Percentiles rank a stretch among this genome's conserved stretches.
phyloP scores from a whole-genome alignment of 2,113 vertebrate species.

The Philantomba maxwellii region DNA sequence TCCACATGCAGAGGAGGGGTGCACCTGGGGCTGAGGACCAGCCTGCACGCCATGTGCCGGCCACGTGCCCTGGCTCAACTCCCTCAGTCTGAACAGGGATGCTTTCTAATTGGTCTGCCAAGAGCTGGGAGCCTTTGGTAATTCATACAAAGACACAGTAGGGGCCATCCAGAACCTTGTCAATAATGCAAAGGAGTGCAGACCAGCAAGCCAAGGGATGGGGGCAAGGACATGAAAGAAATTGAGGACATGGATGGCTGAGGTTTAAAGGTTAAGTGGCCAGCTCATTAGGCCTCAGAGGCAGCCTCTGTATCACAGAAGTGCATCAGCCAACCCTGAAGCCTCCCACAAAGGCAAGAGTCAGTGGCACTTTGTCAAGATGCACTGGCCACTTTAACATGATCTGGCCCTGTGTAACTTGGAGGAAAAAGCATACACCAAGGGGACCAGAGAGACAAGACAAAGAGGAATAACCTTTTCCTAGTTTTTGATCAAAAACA shows the following conservation, averaged over 20 bases:
- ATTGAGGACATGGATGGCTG: not conserved
- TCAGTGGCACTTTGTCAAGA: not conserved
- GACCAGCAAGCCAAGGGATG: not conserved
- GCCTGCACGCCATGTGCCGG: rapidly evolving
- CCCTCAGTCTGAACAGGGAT: not conserved
- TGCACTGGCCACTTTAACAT: not conserved
- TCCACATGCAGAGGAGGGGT: rapidly evolving
- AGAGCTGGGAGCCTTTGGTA: not conserved
- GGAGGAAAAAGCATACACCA: not conserved
- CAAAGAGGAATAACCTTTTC: not conserved
- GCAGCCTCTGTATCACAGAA: not conserved
- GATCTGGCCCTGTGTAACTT: not conserved
- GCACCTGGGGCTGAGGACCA: not conserved
- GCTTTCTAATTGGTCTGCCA: not conserved
- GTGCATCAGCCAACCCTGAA: not conserved
- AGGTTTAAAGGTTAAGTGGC: not conserved
- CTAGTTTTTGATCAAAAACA: not conserved
- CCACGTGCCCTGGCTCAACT: not conserved
- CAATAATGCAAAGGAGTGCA: not conserved
- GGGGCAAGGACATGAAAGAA: not conserved
- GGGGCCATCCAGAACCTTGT: not conserved
- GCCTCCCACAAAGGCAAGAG: not conserved
- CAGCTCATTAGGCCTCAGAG: not conserved
- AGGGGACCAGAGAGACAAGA: not conserved
- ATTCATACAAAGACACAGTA: not conserved